These are phyloP conservation scores for Drosophila prolongata DNA, from an alignment of 2,888 invertebrate species.

Conservation along the genomic window DNA sequence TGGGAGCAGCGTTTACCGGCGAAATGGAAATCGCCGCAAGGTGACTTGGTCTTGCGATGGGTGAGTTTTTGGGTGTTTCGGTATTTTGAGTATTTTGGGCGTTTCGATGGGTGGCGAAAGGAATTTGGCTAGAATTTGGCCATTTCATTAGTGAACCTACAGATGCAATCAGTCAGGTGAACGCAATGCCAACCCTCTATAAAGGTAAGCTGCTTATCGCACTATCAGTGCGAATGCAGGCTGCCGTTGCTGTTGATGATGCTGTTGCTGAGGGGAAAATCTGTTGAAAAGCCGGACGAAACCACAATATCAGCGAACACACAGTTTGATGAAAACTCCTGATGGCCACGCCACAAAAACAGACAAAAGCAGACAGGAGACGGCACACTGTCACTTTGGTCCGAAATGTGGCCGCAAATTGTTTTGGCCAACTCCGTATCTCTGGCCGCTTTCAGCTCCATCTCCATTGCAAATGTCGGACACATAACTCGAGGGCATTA, in stretches of 20 bases:
- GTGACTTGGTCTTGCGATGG: slow-evolving; percentile 2
- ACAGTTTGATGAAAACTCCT: slow-evolving; percentile 18
- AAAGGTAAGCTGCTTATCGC: slow-evolving; percentile 48
- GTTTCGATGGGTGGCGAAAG: background rate
- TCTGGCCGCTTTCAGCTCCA: slow-evolving; percentile 4
- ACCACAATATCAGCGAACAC: slow-evolving; percentile 35
- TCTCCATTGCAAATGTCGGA: slow-evolving; percentile 46
- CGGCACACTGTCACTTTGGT: background rate
- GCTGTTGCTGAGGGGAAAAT: background rate
- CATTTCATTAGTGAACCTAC: slow-evolving; percentile 38
- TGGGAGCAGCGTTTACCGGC: slow-evolving; percentile 33
- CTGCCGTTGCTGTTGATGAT: background rate
- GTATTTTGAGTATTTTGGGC: no score
- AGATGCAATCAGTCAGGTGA: slow-evolving; percentile 44
- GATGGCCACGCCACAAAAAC: background rate
- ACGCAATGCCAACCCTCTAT: background rate
- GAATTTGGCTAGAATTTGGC: slow-evolving; percentile 27
- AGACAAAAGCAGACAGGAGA: slow-evolving; percentile 2
- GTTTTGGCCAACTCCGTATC: slow-evolving; percentile 1
- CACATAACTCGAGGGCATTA: slow-evolving; percentile 68
- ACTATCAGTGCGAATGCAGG: slow-evolving; percentile 47
- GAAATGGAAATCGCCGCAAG: slow-evolving; percentile 28
- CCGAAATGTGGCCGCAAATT: slow-evolving; percentile 8
- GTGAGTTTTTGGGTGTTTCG: background rate
- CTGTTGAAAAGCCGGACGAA: slow-evolving; percentile 6